Evolutionary conservation across 2,797 vertebrate genomes (phyloP), one percentile per base, ranked within the genome.

Genomic region (Hylomyscus alleni): DNA sequence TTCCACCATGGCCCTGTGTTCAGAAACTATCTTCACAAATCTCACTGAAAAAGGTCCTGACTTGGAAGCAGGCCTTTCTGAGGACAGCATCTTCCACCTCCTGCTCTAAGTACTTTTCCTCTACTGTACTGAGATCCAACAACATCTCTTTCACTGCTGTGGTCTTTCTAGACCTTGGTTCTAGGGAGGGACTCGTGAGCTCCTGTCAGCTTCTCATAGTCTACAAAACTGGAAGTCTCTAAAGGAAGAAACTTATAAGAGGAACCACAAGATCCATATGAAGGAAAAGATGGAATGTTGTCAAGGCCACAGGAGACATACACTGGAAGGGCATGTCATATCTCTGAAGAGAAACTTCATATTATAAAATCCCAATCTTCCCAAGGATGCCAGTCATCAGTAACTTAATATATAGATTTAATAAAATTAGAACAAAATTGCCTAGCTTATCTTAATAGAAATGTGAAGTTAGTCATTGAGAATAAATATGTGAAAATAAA

Each of bases 361-460:
- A 77, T 89, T 81, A 56, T 81, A 94, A 86, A 93, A 73, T 58
- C 58, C 14, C 73, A 60, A 31, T 72, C 29, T 78, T 86, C 34
- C 67, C 47, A 94, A 93, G 17, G 56, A 78, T 89, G 78, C 54
- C 94, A 77, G 12, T 93, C 67, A 95, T 91, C 88, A 44, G 9
- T 82, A 95, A 93, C 85, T 89, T 91, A 89, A 91, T 67, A 67
- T 73, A 91, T 81, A 97, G 56, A 67, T 82, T 78, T 93, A 92
- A 84, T 76, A 89, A 87, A 65, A 91, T 94, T 91, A 81, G 29
- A 94, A 89, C 78, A 78, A 94, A 40, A 62, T 73, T 54, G 72
- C 67, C 12, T 11, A 91, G 24, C 24, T 93, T 86, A 88, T 89
- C 69, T 91, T 92, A 85, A 92, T 96, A 37, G 93, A 95, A 93